Evolutionary conservation across 2,797 vertebrate species (phyloP).

Genomic region (Spinus olivaceus): DNA sequence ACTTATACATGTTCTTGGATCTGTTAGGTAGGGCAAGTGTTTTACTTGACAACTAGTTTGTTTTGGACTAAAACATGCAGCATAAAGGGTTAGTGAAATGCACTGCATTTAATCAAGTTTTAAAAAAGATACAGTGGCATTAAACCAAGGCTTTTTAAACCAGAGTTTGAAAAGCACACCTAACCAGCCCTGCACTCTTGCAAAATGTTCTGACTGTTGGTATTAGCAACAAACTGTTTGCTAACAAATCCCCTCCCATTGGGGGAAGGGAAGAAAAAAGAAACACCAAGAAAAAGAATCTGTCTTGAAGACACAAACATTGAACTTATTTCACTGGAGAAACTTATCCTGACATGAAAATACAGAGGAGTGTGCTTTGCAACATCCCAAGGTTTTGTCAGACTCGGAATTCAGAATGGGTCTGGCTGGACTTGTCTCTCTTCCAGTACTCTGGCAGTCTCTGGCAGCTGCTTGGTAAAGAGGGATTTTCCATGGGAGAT

Average conservation of each 20-base stretch:
- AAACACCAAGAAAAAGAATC: neutral
- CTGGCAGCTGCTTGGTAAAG: neutral
- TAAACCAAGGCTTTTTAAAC: neutral
- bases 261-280: no score
- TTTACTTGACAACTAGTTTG: neutral
- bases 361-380: neutral
- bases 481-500: neutral
- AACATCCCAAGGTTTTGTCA: neutral
- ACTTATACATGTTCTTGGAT: neutral
- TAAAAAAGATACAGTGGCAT: neutral
- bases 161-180: neutral
- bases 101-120: neutral
- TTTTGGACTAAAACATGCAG: neutral
- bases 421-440: neutral
- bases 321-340: neutral
- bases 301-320: neutral
- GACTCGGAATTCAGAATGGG: neutral
- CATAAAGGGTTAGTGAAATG: neutral
- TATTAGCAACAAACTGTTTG: conserved; percentile 4
- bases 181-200: neutral
- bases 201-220: neutral
- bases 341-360: neutral
- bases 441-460: neutral
- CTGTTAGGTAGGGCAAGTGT: neutral
- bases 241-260: neutral